Conservation (phyloP, 2,113 vertebrate genomes). For the Rafetus swinhoei region DNA sequence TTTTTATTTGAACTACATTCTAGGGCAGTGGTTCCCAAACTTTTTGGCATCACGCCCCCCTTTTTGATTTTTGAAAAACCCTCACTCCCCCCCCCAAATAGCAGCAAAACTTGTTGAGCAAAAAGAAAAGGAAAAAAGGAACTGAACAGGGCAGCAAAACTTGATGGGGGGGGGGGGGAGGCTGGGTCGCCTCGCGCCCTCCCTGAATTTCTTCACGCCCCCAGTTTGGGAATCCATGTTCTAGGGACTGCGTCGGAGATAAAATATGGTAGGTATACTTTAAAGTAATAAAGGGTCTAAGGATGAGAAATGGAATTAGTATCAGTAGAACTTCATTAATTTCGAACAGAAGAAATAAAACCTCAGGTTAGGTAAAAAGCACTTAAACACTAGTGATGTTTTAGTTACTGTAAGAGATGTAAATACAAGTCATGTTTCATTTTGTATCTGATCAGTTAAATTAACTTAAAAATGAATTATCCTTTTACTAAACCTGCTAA, state of each 20-base stretch:
- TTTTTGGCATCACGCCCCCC: no score
- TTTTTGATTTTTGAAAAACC: no score
- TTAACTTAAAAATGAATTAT: constrained; percentile 51
- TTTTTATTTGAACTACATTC: constrained; percentile 19
- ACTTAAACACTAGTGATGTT: constrained; percentile 4
- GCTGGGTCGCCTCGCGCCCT: no score
- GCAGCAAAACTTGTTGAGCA: no score
- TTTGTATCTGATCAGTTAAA: constrained; percentile 40
- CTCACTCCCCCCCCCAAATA: no score
- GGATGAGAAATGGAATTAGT: not conserved
- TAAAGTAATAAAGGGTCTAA: constrained; percentile 14
- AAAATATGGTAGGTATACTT: constrained; percentile 22
- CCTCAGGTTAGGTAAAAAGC: constrained; percentile 13
- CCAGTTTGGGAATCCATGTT: not conserved
- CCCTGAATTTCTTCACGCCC: no score
- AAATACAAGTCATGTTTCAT: constrained; percentile 37
- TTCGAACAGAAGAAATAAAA: constrained; percentile 12
- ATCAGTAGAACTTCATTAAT: constrained; percentile 48
- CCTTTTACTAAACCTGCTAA: constrained; percentile 33
- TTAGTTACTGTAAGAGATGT: constrained; percentile 37
- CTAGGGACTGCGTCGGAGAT: constrained; percentile 21
- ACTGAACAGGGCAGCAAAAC: no score
- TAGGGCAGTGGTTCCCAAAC: no score
- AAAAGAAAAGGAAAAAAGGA: no score
- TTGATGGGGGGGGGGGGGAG: no score